These are phyloP conservation scores for Lycodopsis pacificus DNA, from an alignment of 2,797 vertebrate genomes.

Conservation along the genomic window DNA sequence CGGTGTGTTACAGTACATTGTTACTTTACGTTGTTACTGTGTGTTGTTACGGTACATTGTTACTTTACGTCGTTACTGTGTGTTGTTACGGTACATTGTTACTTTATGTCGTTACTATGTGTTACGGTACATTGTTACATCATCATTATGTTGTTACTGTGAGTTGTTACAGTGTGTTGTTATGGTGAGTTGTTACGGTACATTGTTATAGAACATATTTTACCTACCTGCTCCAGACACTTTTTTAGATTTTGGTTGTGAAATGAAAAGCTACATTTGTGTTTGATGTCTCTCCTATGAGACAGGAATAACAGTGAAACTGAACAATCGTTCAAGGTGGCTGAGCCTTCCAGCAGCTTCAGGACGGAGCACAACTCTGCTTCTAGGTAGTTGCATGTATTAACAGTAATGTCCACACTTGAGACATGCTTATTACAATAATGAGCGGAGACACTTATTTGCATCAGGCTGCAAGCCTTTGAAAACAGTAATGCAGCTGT, in stretches of 20 bases:
- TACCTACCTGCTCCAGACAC: neutral
- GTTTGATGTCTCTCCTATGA: neutral
- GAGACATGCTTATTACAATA: conserved; percentile 59
- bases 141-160: too few species aligned
- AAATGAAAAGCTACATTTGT: neutral
- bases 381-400: conserved; percentile 42
- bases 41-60: too few species aligned
- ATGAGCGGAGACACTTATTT: conserved; percentile 55
- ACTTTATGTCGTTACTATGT: fast-evolving
- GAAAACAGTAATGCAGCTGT: conserved; percentile 41
- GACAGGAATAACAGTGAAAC: neutral
- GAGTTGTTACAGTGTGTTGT: too few species aligned
- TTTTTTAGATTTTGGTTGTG: neutral
- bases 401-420: conserved; percentile 43
- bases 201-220: too few species aligned
- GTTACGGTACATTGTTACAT: too few species aligned
- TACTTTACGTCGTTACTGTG: fast-evolving
- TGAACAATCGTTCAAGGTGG: conserved; percentile 3
- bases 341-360: conserved; percentile 27
- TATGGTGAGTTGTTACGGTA: too few species aligned
- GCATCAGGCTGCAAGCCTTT: conserved; percentile 43
- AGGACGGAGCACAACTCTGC: conserved; percentile 8
- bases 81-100: too few species aligned
- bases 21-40: too few species aligned
- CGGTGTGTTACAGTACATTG: too few species aligned